Evolutionary conservation across 2,797 vertebrate species (phyloP), one percentile per base, ranked within the genome.

Genomic region (Galaxias olidus): DNA sequence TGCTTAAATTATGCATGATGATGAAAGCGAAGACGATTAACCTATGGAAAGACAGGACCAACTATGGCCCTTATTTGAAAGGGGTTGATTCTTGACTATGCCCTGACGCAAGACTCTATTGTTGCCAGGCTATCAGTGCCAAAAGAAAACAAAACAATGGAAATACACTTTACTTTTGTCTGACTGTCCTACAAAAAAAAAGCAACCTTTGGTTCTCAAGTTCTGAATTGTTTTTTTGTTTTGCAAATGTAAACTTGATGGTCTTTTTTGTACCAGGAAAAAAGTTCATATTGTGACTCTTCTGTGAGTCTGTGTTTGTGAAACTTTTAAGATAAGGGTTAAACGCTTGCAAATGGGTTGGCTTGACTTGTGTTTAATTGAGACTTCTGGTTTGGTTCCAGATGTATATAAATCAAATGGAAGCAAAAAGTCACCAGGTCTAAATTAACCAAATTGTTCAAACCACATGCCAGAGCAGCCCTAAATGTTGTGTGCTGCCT

Each of bases 151-250:
- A 55, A 68, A 59, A 50, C 40, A 48, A 46, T 45, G 18, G 52
- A 55, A 58, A 40, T 66, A 15, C 30, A 45, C 68, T 60, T 59
- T 67, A 65, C 43, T 69, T 49, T n/a, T 63, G 44, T 75, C 68
- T 48, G 17, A 61, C 70, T 62, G 69, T 75, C 74, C 82, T 77
- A 80, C 72, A 78, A 69, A 60, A 81, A 77, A 78, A 69, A 80
- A 77, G 68, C 76, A 79, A 75, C 75, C 49, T 74, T 73, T 59
- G 66, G 71, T 54, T 72, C 76, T 77, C 66, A 59, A 67, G 65
- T 66, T 73, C 68, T 76, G 70, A 83, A 49, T 4, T 56, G 53
- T 76, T 80, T 80, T 66, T 60, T 76, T 73, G 72, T 49, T 43
- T 56, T 48, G 20, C 30, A 60, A 60, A 48, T 18, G 18, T 66